Percentiles rank a stretch among this genome's conserved stretches.
Conservation (phyloP, 2,113 vertebrate genomes). For the Axis porcinus region DNA sequence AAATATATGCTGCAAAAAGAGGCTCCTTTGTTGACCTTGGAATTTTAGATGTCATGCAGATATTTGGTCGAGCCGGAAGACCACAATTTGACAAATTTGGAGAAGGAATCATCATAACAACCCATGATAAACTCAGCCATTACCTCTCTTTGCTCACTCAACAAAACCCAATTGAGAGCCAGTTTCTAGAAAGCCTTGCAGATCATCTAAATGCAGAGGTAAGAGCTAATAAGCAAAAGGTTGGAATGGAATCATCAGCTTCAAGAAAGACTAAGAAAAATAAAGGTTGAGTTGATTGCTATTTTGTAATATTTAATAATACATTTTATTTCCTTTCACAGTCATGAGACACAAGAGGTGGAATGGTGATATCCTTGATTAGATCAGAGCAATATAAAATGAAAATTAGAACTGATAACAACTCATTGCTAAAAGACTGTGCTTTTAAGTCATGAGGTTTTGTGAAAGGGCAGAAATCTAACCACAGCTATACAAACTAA, state of each 20-base stretch:
- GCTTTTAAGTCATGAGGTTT: background rate
- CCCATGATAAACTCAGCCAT: slow-evolving; percentile 97
- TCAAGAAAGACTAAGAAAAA: background rate
- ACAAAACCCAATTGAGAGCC: slow-evolving; percentile 99
- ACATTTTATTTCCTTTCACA: background rate
- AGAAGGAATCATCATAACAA: slow-evolving; percentile 96
- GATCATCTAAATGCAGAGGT: slow-evolving; percentile 99
- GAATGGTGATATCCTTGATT: background rate
- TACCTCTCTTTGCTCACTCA: slow-evolving; percentile 97
- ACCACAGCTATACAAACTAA: background rate
- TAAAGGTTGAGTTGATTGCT: background rate
- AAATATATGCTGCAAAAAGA: slow-evolving; percentile 98
- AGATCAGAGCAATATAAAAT: background rate
- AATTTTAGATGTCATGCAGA: slow-evolving; percentile 99
- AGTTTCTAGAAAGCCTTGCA: slow-evolving; percentile 93
- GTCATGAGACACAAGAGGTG: background rate
- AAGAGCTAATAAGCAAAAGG: slow-evolving; percentile 45
- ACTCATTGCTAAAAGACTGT: background rate
- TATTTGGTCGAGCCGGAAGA: slow-evolving; percentile 96
- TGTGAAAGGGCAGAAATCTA: background rate
- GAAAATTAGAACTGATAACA: background rate
- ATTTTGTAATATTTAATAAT: background rate
- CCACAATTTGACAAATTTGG: slow-evolving; percentile 98
- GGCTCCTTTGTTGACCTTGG: slow-evolving; percentile 97
- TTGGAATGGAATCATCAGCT: background rate